Evolutionary conservation across 1,140 invertebrate species (phyloP), one percentile per base, ranked within the genome.

Genomic region (Zaprionus lachaisei): DNA sequence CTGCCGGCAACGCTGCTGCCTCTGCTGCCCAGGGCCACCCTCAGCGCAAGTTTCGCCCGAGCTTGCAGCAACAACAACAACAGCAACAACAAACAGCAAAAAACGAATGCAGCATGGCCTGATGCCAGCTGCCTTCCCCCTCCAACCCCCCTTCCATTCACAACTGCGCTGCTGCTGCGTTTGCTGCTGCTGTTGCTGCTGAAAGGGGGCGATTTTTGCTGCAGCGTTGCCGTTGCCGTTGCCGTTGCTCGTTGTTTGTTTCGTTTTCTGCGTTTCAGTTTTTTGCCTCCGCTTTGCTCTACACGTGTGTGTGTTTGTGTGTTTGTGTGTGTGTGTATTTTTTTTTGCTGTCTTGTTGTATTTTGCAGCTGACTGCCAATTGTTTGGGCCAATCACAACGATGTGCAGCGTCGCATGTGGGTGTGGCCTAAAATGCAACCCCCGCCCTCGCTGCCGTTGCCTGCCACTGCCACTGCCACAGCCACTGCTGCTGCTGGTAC

Each of bases 371-470:
- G 84, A 82, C 84, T 89, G 85, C 81, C 84, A 89, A 90, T 89
- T 89, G 85, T 92, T 90, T 92, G 80, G 91, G 91, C 91, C 91
- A 92, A 92, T 92, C 86, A 90, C 90, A 92, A 81, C 79, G 77
- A 76, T 91, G 79, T 92, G 90, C 90, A 91, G 86, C 90, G 83
- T 87, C 83, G 87, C 87, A 87, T 87, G 86, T 91, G 90, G 91
- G 91, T 91, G 91, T 92, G 90, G 91, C 91, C 86, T 92, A 92
- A 92, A 91, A 87, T 92, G 91, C 90, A 92, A 87, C 91, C 90
- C 91, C 89, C 89, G 79, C 81, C 75, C 41, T 34, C 31, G 31
- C 31, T 34, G 31, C 79, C 72, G 63, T 71, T 37, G 14, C 38
- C 17, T 38, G 60, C 31, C 41, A 31, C 65, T 38, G 64, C 67